These are phyloP conservation scores for Pterocles gutturalis DNA, from an alignment of 2,113 vertebrate genomes.

Conservation along the genomic window DNA sequence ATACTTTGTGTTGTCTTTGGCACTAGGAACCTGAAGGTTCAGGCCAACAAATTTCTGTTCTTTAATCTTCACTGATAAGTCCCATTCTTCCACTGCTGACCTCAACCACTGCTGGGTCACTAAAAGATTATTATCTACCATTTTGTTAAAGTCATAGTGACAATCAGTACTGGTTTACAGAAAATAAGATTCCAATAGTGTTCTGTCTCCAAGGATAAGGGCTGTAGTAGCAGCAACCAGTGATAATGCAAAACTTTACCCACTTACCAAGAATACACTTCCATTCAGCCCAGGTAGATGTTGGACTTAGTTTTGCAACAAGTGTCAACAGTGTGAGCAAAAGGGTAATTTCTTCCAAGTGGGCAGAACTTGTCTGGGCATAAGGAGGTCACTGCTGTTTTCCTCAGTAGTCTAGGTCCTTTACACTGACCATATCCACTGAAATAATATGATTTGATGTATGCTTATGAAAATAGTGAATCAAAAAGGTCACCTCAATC, in stretches of 20 bases:
- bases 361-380: neutral
- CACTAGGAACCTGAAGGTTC: neutral
- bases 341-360: neutral
- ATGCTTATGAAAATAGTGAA: neutral
- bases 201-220: neutral
- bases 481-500: neutral
- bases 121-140: neutral
- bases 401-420: neutral
- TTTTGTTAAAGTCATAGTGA: neutral
- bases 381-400: neutral
- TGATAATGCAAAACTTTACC: neutral
- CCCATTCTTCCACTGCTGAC: neutral
- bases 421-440: neutral
- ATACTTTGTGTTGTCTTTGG: neutral
- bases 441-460: neutral
- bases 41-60: neutral
- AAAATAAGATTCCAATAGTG: neutral
- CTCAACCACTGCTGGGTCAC: neutral
- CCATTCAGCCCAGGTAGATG: neutral
- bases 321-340: neutral
- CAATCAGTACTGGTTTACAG: neutral
- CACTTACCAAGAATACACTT: neutral
- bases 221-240: neutral
- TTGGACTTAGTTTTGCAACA: neutral
- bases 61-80: neutral